These are phyloP conservation scores for Brenthis ino DNA, from an alignment of 2,888 invertebrate species.

Conservation along the genomic window DNA sequence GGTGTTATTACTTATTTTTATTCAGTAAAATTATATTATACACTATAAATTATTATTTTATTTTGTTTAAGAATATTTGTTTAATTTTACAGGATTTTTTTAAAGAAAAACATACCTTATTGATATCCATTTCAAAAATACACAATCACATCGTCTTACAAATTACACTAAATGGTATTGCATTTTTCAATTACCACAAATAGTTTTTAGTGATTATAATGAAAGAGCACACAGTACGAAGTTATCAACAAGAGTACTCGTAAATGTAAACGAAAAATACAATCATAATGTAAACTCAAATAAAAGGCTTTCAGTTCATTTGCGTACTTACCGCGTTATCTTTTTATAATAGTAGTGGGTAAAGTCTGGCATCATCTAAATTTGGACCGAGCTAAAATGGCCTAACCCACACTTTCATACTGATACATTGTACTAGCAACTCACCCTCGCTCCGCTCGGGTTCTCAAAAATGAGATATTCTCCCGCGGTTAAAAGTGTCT, in stretches of 20 bases:
- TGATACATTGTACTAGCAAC: no score
- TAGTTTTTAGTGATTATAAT: not conserved
- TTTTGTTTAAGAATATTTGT: no score
- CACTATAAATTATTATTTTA: no score
- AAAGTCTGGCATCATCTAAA: not conserved
- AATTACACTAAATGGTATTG: not conserved
- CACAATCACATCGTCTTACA: not conserved
- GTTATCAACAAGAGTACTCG: not conserved
- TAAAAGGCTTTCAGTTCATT: slow-evolving; percentile 14
- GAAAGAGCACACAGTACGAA: not conserved
- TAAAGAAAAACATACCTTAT: not conserved
- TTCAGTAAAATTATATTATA: no score
- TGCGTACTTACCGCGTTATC: slow-evolving; percentile 16
- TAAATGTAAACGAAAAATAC: slow-evolving; percentile 7
- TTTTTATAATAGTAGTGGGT: not conserved
- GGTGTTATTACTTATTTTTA: no score
- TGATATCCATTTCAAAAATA: not conserved
- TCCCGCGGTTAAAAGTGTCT: no score
- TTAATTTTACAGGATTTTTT: no score
- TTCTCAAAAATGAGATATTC: no score
- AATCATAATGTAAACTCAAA: slow-evolving; percentile 15
- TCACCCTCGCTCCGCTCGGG: no score
- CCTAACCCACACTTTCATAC: no score
- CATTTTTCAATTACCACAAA: not conserved
- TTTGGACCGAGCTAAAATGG: no score